Conservation (phyloP, 2,888 invertebrate species). For the Troides aeacus region DNA sequence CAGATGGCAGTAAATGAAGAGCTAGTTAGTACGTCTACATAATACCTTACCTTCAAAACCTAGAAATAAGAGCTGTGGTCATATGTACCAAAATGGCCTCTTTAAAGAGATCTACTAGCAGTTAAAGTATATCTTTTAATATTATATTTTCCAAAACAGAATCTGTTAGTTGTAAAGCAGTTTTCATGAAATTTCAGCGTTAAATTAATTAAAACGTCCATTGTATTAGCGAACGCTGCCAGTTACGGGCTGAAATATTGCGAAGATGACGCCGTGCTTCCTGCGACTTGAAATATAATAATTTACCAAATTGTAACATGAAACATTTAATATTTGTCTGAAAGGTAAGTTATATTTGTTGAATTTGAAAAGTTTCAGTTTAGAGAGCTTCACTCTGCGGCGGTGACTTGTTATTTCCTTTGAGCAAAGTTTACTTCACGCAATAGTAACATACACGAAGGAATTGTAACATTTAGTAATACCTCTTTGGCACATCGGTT, state of each 20-base stretch:
- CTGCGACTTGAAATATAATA: conserved; percentile 1
- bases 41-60: no score
- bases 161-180: neutral
- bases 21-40: no score
- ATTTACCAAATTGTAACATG: conserved; percentile 1
- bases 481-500: no score
- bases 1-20: no score
- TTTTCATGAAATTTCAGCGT: neutral
- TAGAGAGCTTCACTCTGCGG: neutral
- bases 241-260: conserved; percentile 1
- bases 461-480: no score
- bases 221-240: conserved; percentile 1
- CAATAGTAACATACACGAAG: no score
- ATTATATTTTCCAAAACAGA: neutral
- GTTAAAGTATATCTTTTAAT: neutral
- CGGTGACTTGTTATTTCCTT: neutral
- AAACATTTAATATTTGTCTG: neutral
- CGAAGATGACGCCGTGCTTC: neutral
- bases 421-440: no score
- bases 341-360: neutral
- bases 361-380: neutral
- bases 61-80: no score
- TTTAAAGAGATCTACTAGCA: no score
- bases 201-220: conserved; percentile 1
- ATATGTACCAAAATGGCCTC: no score